Percentiles rank a stretch among this genome's conserved stretches.
phyloP scores from a whole-genome alignment of 2,113 vertebrate genomes.

The Herpetotheres cachinnans region DNA sequence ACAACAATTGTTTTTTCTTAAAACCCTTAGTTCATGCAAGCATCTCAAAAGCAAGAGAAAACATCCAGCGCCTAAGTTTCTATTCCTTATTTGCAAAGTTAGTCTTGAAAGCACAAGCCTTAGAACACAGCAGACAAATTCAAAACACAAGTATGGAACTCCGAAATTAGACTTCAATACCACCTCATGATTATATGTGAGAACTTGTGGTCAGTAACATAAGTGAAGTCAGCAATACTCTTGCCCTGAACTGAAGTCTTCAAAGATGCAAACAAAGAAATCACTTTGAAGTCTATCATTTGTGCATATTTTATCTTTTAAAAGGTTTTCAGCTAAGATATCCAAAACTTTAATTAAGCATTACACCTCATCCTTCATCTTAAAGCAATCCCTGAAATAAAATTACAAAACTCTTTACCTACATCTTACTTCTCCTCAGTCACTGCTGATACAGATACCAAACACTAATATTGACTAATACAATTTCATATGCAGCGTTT shows the following conservation, averaged over 20 bases:
- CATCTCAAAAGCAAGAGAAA: background rate
- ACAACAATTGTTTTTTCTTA: background rate
- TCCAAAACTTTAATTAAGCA: background rate
- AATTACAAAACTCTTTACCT: background rate
- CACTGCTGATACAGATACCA: background rate
- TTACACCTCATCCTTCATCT: background rate
- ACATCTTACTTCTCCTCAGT: background rate
- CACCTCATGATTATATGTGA: background rate
- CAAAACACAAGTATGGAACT: background rate
- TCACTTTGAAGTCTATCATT: background rate
- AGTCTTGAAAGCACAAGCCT: background rate
- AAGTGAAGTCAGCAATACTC: background rate
- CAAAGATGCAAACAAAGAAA: background rate
- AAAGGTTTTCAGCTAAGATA: background rate
- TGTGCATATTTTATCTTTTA: background rate
- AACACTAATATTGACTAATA: background rate
- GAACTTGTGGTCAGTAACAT: background rate
- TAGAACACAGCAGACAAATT: background rate
- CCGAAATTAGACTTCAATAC: background rate
- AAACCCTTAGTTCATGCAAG: background rate
- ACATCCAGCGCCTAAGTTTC: background rate
- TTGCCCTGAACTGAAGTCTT: background rate
- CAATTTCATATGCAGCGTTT: background rate
- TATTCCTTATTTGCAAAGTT: background rate
- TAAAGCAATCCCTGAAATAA: background rate